Base-by-base conservation (phyloP, 2,797 vertebrate genomes). In the Vultur gryphus region DNA sequence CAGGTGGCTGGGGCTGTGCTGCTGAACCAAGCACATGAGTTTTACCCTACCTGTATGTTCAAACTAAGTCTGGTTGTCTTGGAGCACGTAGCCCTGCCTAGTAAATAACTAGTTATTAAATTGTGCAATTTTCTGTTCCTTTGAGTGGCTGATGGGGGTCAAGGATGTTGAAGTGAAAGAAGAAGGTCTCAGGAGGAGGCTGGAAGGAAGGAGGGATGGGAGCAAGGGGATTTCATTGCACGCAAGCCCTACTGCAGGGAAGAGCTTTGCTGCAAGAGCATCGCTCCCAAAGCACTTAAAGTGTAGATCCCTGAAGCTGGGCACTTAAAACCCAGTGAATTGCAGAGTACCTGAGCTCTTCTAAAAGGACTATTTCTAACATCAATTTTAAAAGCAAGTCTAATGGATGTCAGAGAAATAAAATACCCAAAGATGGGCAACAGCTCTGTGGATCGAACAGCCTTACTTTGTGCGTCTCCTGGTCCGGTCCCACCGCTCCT, bases 1-100 rank as follows among this genome's bases (percentile, higher is more conserved):
- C 17, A 24, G 24, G 19, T 23, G 46, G 6, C 43, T 0, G 2
- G 90, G 73, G 43, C 33, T 13, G 8, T 54, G 72, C 57, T 46
- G 71, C 48, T 5, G 6, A 51, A 49, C 33, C 20, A 25, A 52
- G 20, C 10, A 8, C 41, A 11, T 0, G 0, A 3, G 7, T 17
- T 65, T 29, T 11, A 33, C 49, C 70, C 9, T 24, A 6, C 41
- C 37, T 17, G 6, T 13, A 1, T 1, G 0, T 28, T 72, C 44
- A 31, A 2, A 48, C n/a, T 10, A 2, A 0, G 13, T 3, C 35
- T 70, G 67, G 17, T 23, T 54, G 29, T 9, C 86, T 28, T 25
- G 28, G n/a, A 72, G 29, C 75, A 13, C 0, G 0, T n/a, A 75
- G 39, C 20, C n/a, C 57, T 29, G 20, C 29, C 35, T 29, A 4